phyloP scores from a whole-genome alignment of 2,113 vertebrate genomes.

The Sceloporus tristichus region DNA sequence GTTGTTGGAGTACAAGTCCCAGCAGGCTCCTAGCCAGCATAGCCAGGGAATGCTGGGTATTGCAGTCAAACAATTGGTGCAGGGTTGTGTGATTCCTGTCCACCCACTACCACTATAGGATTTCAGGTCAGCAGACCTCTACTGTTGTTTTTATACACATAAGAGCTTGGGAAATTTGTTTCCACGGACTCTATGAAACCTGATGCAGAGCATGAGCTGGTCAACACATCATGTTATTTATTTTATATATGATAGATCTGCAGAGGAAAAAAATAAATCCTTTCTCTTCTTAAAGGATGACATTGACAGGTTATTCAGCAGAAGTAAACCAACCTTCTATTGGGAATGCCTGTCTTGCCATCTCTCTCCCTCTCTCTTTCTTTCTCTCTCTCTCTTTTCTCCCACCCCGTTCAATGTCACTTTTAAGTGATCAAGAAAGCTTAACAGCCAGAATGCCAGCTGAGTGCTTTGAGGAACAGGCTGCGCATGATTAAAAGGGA shows the following conservation, averaged over 20 bases:
- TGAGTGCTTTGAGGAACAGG: constrained; percentile 20
- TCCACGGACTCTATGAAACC: not conserved
- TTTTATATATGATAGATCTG: not conserved
- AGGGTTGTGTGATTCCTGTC: too few species aligned
- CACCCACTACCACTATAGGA: too few species aligned
- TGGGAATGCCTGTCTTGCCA: not conserved
- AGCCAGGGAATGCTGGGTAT: too few species aligned
- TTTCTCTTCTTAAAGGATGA: not conserved
- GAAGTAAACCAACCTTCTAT: not conserved
- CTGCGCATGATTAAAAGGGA: constrained; percentile 33
- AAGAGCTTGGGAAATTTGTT: too few species aligned
- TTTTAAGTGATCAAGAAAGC: constrained; percentile 53
- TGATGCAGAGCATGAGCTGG: too few species aligned
- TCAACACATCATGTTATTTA: too few species aligned
- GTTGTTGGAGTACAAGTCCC: too few species aligned
- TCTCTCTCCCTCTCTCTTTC: not conserved
- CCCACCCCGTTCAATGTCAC: constrained; percentile 5
- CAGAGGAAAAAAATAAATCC: not conserved
- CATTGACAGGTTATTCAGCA: not conserved
- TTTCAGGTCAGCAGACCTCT: too few species aligned
- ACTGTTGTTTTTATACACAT: too few species aligned
- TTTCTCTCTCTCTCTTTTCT: too few species aligned
- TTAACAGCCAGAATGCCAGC: constrained; percentile 20
- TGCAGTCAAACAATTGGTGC: too few species aligned
- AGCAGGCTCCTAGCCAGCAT: too few species aligned